Evolutionary conservation across 2,113 vertebrate species (phyloP).

Genomic region (Octodon degus): DNA sequence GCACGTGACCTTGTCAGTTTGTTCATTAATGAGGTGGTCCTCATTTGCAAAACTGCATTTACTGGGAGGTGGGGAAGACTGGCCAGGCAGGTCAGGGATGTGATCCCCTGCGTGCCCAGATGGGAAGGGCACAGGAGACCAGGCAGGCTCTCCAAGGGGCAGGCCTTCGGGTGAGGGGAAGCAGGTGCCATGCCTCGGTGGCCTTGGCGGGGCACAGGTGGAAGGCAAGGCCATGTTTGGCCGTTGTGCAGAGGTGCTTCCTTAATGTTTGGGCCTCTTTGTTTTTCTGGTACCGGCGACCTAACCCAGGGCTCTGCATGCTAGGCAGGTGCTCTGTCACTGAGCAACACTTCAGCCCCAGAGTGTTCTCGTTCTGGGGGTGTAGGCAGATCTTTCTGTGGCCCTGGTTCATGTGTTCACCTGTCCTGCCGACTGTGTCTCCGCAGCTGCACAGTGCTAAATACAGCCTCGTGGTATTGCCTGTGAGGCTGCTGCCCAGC

Average conservation of each 20-base stretch:
- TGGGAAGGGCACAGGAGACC: neutral
- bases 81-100: neutral
- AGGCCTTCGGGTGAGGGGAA: fast-evolving
- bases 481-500: neutral
- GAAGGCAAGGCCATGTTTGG: neutral
- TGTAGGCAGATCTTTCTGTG: neutral
- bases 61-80: neutral
- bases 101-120: fast-evolving
- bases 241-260: no score
- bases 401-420: neutral
- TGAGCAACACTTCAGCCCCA: neutral
- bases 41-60: neutral
- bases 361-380: neutral
- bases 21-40: neutral
- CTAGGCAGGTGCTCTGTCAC: neutral
- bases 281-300: neutral
- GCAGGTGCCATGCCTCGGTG: neutral
- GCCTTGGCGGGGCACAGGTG: fast-evolving
- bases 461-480: neutral
- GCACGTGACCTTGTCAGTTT: neutral
- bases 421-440: fast-evolving
- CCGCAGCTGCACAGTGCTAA: neutral
- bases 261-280: neutral
- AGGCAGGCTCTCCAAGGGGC: fast-evolving
- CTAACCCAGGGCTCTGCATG: neutral